Percentiles rank a stretch among this genome's conserved stretches.
Conservation (phyloP, 2,888 invertebrate genomes). For the Mimumesa dahlbomi region DNA sequence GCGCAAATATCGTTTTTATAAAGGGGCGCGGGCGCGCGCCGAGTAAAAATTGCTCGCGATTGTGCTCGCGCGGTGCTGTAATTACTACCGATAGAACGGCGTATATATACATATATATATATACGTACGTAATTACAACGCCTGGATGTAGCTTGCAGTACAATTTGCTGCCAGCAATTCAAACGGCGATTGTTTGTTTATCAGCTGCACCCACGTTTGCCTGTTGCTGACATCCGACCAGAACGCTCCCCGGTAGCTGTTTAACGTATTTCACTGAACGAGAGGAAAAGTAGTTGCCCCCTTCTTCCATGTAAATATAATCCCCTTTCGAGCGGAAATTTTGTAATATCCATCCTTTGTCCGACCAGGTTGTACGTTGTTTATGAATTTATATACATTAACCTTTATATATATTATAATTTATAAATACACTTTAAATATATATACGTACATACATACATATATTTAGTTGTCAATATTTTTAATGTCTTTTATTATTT, state of each 20-base stretch:
- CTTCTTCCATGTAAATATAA: background rate
- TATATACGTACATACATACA: no score
- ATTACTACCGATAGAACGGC: slow-evolving; percentile 49
- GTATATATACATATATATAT: no score
- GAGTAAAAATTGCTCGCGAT: slow-evolving; percentile 52
- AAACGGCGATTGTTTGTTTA: slow-evolving; percentile 53
- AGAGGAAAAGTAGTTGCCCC: background rate
- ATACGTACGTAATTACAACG: slow-evolving; percentile 55
- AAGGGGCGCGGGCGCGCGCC: background rate
- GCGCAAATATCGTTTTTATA: slow-evolving; percentile 28
- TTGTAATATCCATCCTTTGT: background rate
- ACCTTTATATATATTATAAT: no score
- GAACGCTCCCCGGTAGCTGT: slow-evolving; percentile 3
- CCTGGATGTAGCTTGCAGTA: slow-evolving; percentile 35
- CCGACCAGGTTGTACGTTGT: no score
- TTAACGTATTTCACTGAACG: background rate
- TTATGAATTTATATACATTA: no score
- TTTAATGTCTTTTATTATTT: no score
- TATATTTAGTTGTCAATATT: no score
- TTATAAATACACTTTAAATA: no score
- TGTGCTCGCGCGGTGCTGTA: slow-evolving; percentile 48
- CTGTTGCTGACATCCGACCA: slow-evolving; percentile 32
- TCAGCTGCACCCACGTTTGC: slow-evolving; percentile 38
- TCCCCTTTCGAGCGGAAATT: background rate
- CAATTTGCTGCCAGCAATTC: slow-evolving; percentile 56